These are phyloP conservation scores for Diachasmimorpha longicaudata DNA, from an alignment of 1,140 invertebrate species.

Conservation along the genomic window DNA sequence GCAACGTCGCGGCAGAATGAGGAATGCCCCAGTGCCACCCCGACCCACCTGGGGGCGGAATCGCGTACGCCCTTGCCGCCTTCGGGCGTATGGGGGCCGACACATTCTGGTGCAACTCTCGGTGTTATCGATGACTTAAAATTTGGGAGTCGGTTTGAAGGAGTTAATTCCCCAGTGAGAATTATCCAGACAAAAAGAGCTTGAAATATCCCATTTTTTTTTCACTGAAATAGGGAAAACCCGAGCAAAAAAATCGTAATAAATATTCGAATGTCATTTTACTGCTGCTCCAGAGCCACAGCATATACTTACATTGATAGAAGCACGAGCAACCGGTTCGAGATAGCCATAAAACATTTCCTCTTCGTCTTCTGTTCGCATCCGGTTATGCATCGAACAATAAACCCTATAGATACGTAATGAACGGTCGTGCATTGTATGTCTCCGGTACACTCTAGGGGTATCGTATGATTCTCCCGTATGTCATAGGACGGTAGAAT, in stretches of 20 bases:
- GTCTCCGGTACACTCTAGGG: constrained; percentile 20
- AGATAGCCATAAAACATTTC: constrained; percentile 40
- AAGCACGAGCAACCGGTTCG: constrained; percentile 32
- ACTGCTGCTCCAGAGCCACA: background rate
- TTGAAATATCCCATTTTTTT: too few relatives aligned
- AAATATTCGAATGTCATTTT: background rate
- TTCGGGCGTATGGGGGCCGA: constrained; percentile 56
- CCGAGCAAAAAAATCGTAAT: background rate
- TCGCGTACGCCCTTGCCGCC: constrained; percentile 59
- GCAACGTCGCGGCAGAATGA: constrained; percentile 42
- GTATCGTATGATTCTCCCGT: constrained; percentile 27
- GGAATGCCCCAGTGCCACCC: constrained; percentile 57
- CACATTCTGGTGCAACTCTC: constrained; percentile 34
- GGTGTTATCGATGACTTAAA: constrained; percentile 4
- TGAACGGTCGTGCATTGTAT: constrained; percentile 46
- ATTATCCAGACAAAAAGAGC: too few relatives aligned
- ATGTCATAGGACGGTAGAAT: constrained; percentile 32
- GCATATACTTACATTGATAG: background rate
- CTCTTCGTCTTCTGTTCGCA: constrained; percentile 36
- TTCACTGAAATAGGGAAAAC: background rate
- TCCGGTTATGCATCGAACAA: constrained; percentile 43
- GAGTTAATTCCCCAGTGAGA: background rate
- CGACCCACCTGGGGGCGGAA: constrained; percentile 62
- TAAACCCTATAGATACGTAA: constrained; percentile 37
- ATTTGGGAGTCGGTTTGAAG: background rate